Evolutionary conservation across 2,797 vertebrate species (phyloP), one percentile per base, ranked within the genome.

Genomic region (Stomatorhinus walkeri): DNA sequence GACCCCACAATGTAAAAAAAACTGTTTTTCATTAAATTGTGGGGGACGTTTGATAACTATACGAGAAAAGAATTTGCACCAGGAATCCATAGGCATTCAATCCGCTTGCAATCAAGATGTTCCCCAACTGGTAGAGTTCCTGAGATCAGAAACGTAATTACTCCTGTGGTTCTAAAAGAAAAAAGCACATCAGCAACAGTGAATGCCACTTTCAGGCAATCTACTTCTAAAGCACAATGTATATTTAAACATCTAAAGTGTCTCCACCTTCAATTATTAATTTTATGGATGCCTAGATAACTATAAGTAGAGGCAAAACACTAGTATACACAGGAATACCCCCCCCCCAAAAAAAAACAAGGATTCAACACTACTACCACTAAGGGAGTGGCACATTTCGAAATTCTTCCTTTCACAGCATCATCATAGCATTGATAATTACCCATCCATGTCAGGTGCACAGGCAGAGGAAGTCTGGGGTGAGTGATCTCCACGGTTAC

Each of bases 361-460:
- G 4, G 36, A 19, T 43, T 79, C 16, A 43, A 54, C 51, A 32
- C 12, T 52, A 36, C 84, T 86, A 36, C 49, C 14, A 14, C 10
- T 12, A 86, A 32, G 12, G 22, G 46, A 8, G 40, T 24, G 9
- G 19, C 16, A 84, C 22, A 83, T 48, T 83, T 43, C 0, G 1
- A 83, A 83, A 61, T n/a, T 46, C n/a, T 54, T 46, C 8, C 19
- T 24, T 87, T 84, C 43, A 6, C 8, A 84, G 36, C 10, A 84
- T 84, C 36, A 16, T 76, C 2, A 43, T 14, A 61, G 36, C 76
- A 28, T 22, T 81, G n/a, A 22, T 56, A 54, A 22, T 91, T 90
- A 95, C 95, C 96, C 92, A 93, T 95, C 96, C 96, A 96, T 9
- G 91, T 94, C 28, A 93, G 91, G 89, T 96, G 95, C 46, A 93